Evolutionary conservation across 1,140 invertebrate species (phyloP).

Genomic region (Saxidomus purpurata): DNA sequence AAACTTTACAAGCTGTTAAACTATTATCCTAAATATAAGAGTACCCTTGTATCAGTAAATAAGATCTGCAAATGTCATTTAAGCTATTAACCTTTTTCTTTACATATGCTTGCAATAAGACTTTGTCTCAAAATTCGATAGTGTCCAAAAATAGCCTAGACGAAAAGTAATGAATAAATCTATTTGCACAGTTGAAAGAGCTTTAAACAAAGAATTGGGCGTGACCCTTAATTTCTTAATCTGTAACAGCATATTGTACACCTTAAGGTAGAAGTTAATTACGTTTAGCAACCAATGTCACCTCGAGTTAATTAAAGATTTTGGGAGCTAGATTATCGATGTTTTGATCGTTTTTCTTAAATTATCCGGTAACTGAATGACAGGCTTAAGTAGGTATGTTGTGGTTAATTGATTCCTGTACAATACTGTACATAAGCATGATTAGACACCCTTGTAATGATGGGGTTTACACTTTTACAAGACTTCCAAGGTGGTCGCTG

Average conservation of each 20-base stretch:
- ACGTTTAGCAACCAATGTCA: not conserved
- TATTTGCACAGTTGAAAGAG: not conserved
- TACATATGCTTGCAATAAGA: not conserved
- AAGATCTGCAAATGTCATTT: constrained; percentile 55
- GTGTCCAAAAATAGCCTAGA: not conserved
- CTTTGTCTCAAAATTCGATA: not conserved
- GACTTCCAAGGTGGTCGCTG: constrained; percentile 5
- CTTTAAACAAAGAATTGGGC: not conserved
- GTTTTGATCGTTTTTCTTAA: constrained; percentile 24
- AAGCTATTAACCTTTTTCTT: constrained; percentile 25
- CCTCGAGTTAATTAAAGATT: constrained; percentile 40
- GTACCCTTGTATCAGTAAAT: not conserved
- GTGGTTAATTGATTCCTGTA: constrained; percentile 26
- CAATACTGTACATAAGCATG: not conserved
- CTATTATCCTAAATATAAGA: constrained; percentile 17
- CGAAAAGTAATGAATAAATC: not conserved
- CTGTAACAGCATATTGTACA: not conserved
- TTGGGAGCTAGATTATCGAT: not conserved
- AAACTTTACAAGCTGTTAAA: constrained; percentile 19
- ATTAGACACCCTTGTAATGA: not conserved
- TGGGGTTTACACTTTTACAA: not conserved
- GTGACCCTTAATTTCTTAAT: not conserved
- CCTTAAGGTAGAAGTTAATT: not conserved
- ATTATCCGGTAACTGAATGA: not conserved
- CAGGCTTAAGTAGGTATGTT: not conserved